A percentile compares a stretch with the other conserved stretches of the same genome.
Evolutionary conservation across 2,888 invertebrate genomes (phyloP).

Genomic region (Noctuana brunneofusca): DNA sequence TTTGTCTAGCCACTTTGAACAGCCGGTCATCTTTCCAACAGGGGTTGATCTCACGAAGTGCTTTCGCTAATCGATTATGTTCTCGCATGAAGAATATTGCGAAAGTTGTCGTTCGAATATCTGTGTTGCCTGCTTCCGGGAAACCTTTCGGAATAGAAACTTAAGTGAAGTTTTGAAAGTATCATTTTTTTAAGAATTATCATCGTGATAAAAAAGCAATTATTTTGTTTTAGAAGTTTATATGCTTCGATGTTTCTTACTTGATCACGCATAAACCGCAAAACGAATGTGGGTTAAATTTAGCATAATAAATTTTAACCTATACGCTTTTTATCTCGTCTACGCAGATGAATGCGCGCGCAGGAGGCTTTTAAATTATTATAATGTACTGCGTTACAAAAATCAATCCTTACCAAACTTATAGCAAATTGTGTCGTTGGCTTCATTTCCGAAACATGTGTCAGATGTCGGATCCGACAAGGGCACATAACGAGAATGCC

Average conservation of each 20-base stretch:
- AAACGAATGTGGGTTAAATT: no score
- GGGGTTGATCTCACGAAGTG: slow-evolving; percentile 58
- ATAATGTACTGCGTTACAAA: not conserved
- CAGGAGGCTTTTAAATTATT: no score
- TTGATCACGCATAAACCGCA: no score
- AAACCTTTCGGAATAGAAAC: slow-evolving; percentile 32
- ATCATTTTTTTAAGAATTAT: no score
- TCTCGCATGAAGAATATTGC: slow-evolving; percentile 67
- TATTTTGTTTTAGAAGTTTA: no score
- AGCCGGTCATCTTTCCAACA: slow-evolving; percentile 70
- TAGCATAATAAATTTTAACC: no score
- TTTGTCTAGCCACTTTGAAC: slow-evolving; percentile 65
- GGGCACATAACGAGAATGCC: slow-evolving; percentile 54
- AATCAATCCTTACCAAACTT: slow-evolving; percentile 56
- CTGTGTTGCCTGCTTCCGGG: slow-evolving; percentile 57
- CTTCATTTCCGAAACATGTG: slow-evolving; percentile 53
- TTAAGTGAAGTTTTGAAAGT: not conserved
- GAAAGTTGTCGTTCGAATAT: slow-evolving; percentile 59
- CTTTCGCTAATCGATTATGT: slow-evolving; percentile 62
- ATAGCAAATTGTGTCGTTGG: slow-evolving; percentile 57
- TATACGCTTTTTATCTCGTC: no score
- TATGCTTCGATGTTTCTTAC: no score
- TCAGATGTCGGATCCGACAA: slow-evolving; percentile 43
- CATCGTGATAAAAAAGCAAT: no score
- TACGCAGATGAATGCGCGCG: no score